A percentile compares a stretch with the other conserved stretches of the same genome.
These are phyloP conservation scores for Porphyrio hochstetteri DNA, from an alignment of 2,113 vertebrate genomes.

Conservation along the genomic window DNA sequence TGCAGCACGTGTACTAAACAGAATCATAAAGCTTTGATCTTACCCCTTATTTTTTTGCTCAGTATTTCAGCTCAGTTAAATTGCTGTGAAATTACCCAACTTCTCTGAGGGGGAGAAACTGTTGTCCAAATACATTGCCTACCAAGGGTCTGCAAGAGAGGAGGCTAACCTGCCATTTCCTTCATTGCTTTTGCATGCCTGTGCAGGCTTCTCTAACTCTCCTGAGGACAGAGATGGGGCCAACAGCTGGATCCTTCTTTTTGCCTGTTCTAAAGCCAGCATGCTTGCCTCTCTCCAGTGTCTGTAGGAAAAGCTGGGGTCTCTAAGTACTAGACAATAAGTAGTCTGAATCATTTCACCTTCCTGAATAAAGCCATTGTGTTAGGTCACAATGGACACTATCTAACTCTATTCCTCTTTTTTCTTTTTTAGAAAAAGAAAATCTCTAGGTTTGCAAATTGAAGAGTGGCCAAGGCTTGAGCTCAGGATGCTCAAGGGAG, in stretches of 20 bases:
- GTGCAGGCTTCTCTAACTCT: background rate
- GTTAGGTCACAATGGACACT: background rate
- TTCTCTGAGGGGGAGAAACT: background rate
- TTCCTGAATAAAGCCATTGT: background rate
- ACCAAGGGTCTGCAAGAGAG: background rate
- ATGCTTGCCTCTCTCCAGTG: background rate
- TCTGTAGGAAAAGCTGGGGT: background rate
- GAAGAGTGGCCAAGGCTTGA: background rate
- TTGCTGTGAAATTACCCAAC: background rate
- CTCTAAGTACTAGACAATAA: background rate
- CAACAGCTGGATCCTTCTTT: background rate
- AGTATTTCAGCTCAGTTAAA: background rate
- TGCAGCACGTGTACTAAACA: background rate
- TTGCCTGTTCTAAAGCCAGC: background rate
- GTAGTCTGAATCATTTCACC: background rate
- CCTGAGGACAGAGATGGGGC: background rate
- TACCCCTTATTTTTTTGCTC: background rate
- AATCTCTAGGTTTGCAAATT: background rate
- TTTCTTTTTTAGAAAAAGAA: background rate
- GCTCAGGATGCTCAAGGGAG: background rate
- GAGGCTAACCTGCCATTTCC: background rate
- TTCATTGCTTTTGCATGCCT: background rate
- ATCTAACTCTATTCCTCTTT: background rate
- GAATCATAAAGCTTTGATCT: background rate
- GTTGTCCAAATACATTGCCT: background rate